Evolutionary conservation across 1,140 invertebrate species (phyloP).

Genomic region (Drosophila baimaii): DNA sequence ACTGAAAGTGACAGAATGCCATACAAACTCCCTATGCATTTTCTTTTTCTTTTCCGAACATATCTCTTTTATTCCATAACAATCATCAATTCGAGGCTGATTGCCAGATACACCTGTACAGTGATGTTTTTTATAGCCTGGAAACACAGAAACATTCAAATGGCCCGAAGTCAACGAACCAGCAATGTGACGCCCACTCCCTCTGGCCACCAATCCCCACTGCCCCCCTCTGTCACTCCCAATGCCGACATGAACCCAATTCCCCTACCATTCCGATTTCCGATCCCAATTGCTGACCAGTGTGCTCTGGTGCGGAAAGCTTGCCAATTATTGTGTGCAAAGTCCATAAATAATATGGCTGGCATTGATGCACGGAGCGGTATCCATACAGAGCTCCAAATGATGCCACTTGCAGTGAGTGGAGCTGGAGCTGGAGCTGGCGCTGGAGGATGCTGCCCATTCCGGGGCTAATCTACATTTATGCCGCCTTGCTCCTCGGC

Average conservation of each 20-base stretch:
- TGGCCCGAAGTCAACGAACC: constrained; percentile 50
- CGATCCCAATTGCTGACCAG: constrained; percentile 35
- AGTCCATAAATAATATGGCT: constrained; percentile 65
- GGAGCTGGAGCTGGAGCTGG: background rate
- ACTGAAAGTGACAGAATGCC: background rate
- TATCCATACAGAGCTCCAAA: constrained; percentile 13
- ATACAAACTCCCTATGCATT: background rate
- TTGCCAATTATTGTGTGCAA: constrained; percentile 75
- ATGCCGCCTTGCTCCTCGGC: constrained; percentile 4
- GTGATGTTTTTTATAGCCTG: constrained; percentile 24
- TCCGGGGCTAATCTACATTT: constrained; percentile 39
- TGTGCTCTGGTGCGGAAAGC: constrained; percentile 51
- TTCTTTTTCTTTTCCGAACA: background rate
- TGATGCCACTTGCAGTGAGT: constrained; percentile 39
- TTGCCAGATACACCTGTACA: constrained; percentile 41
- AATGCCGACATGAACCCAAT: background rate
- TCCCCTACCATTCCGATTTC: constrained; percentile 24
- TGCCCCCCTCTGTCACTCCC: too few relatives aligned
- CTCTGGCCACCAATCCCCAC: too few relatives aligned
- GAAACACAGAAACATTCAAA: constrained; percentile 31
- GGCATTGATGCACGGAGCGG: constrained; percentile 34
- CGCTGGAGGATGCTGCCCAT: background rate
- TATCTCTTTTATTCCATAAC: constrained; percentile 6
- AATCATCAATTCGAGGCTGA: constrained; percentile 30
- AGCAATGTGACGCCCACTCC: background rate